Evolutionary conservation across 1,140 invertebrate genomes (phyloP).

Genomic region (Pinna nobilis): DNA sequence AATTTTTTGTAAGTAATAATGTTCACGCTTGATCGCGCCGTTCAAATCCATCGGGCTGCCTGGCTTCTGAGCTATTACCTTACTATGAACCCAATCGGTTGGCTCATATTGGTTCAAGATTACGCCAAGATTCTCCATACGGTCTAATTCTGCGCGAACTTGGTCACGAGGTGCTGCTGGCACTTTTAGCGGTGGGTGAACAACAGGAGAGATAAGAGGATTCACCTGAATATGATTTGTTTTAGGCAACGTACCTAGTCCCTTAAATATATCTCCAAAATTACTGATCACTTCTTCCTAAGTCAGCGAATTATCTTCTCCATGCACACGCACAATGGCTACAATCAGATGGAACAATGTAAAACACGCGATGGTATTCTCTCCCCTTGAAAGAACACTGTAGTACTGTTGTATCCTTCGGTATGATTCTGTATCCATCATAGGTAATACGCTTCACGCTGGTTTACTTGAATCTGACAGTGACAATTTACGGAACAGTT

Average conservation of each 20-base stretch:
- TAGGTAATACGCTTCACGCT: constrained; percentile 7
- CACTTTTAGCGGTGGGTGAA: constrained; percentile 55
- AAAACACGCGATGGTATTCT: constrained; percentile 15
- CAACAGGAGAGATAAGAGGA: constrained; percentile 39
- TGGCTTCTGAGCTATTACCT: no score
- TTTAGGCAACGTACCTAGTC: constrained; percentile 32
- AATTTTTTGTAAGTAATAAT: constrained; percentile 58
- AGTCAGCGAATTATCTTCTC: background rate
- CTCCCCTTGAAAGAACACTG: constrained; percentile 4
- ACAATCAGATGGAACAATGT: background rate
- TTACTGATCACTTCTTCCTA: constrained; percentile 10
- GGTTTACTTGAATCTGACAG: constrained; percentile 6
- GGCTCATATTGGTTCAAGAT: constrained; percentile 59
- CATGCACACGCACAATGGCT: background rate
- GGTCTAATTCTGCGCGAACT: constrained; percentile 40
- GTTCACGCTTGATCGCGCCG: constrained; percentile 37
- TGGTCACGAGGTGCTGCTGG: constrained; percentile 49
- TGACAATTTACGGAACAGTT: constrained; percentile 7
- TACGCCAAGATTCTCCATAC: constrained; percentile 46
- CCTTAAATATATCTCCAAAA: constrained; percentile 43
- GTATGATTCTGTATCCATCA: background rate
- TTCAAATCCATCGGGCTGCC: constrained; percentile 44
- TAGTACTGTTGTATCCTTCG: background rate
- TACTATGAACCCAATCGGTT: constrained; percentile 75
- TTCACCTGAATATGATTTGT: constrained; percentile 57